These are phyloP conservation scores for Nettapus auritus DNA, from an alignment of 2,113 vertebrate species.

Conservation along the genomic window DNA sequence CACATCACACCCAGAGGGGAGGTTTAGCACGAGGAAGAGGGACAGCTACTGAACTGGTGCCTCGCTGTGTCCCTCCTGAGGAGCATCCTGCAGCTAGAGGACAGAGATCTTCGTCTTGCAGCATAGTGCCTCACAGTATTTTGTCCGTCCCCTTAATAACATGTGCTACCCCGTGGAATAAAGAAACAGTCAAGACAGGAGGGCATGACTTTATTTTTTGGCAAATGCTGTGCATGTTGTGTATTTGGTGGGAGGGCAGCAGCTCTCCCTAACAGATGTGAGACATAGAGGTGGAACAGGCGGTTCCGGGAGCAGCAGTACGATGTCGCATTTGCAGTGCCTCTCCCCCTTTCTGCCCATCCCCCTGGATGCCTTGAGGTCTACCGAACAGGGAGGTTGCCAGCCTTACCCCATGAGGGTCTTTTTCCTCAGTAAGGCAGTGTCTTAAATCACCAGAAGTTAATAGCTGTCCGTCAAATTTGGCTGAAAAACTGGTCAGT, in stretches of 20 bases:
- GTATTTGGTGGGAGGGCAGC: neutral
- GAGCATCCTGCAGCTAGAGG: neutral
- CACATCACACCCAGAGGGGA: neutral
- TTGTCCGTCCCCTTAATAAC: neutral
- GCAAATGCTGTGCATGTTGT: neutral
- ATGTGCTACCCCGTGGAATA: neutral
- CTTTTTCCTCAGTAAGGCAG: neutral
- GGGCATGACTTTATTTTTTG: neutral
- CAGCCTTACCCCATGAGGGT: neutral
- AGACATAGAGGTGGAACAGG: slow-evolving; percentile 11
- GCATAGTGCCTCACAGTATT: neutral
- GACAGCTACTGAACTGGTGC: neutral
- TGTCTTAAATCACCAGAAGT: neutral
- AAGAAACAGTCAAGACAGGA: neutral
- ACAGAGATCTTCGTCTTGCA: neutral
- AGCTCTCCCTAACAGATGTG: neutral
- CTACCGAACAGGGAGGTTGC: neutral
- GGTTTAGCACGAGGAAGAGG: neutral
- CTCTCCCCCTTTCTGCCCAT: neutral
- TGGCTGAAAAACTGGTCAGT: neutral
- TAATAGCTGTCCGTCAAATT: neutral
- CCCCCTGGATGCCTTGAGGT: accelerated
- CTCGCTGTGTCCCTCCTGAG: neutral
- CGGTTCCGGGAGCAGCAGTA: slow-evolving; percentile 16
- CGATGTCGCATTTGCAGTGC: neutral